Conservation (phyloP, 2,113 vertebrate genomes). For the Epinephelus moara region DNA sequence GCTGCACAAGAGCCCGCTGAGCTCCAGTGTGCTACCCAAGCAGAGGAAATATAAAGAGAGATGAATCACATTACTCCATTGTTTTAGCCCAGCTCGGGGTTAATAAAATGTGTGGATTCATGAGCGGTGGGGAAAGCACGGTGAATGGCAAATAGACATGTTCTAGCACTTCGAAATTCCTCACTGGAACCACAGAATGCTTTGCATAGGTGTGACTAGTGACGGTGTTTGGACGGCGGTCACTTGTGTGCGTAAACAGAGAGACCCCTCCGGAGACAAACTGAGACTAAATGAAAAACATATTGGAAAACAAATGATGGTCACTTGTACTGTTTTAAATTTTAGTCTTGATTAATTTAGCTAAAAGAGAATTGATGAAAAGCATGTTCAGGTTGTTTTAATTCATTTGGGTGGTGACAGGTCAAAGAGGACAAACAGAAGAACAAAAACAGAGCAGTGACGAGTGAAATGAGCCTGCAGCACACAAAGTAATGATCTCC, state of each 20-base stretch:
- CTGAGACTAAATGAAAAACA: not conserved
- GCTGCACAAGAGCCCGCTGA: constrained; percentile 52
- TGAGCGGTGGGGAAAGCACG: constrained; percentile 47
- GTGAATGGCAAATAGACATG: constrained; percentile 65
- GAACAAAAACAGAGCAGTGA: not conserved
- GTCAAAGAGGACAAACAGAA: not conserved
- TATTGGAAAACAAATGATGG: constrained; percentile 6
- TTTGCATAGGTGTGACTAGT: constrained; percentile 69
- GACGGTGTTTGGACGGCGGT: constrained; percentile 53
- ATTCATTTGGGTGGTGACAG: not conserved
- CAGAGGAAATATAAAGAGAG: constrained; percentile 71
- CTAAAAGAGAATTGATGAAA: constrained; percentile 29
- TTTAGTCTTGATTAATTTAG: constrained; percentile 16
- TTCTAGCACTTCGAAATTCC: constrained; percentile 70
- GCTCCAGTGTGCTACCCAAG: constrained; percentile 30
- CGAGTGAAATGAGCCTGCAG: not conserved
- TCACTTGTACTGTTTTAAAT: not conserved
- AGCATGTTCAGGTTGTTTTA: not conserved
- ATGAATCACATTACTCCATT: constrained; percentile 75
- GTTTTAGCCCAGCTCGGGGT: constrained; percentile 66
- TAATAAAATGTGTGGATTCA: constrained; percentile 71
- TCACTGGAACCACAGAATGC: constrained; percentile 58
- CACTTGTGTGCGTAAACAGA: constrained; percentile 38
- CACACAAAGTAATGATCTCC: not conserved
- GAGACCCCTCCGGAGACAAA: constrained; percentile 5